Evolutionary conservation across 2,113 vertebrate species (phyloP), one percentile per base, ranked within the genome.

Genomic region (Hippocampus zosterae): DNA sequence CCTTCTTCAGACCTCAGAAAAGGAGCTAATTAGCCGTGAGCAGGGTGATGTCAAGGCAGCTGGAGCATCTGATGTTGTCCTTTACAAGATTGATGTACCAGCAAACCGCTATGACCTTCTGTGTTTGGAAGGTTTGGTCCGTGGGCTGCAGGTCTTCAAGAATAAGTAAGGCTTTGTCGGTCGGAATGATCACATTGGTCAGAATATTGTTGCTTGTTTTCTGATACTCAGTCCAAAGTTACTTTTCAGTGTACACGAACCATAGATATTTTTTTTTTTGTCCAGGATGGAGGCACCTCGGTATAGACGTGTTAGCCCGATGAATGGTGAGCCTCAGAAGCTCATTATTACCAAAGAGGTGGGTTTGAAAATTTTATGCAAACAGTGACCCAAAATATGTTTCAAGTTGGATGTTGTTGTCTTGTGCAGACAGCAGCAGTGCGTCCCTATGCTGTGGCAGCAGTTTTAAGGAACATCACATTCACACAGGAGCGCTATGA

Each of bases 11-110:
- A 99, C 97, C 11, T 94, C 97, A 1, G 97, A 99, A 86, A 98
- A 94, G 81, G 95, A 97, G 68, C 93, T 98, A 71, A 94, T 99
- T 88, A 96, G 92, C 84, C 93, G 93, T 71, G 97, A 99, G 75
- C 95, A 96, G 88, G 97, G 97, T 0, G 90, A 94, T 81, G 84
- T 85, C 77, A 96, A 95, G 80, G 95, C 96, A 3, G 91, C 94
- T 2, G 95, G 91, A 1, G 97, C 97, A 0, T 99, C 97, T 1
- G 95, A 98, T n/a, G 79, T 93, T 0, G 9, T 98, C 73, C 85
- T 99, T 50, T 99, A 96, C 79, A 99, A 99, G 90, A 97, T 99
- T 0, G 97, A 99, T 12, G 96, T 99, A 25, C 97, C 97, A 16
- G 97, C 97, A 68, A 99, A 99, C 81, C 93, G 97, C 71, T 97